Evolutionary conservation across 2,113 vertebrate species (phyloP).

Genomic region (Leuciscus idus): DNA sequence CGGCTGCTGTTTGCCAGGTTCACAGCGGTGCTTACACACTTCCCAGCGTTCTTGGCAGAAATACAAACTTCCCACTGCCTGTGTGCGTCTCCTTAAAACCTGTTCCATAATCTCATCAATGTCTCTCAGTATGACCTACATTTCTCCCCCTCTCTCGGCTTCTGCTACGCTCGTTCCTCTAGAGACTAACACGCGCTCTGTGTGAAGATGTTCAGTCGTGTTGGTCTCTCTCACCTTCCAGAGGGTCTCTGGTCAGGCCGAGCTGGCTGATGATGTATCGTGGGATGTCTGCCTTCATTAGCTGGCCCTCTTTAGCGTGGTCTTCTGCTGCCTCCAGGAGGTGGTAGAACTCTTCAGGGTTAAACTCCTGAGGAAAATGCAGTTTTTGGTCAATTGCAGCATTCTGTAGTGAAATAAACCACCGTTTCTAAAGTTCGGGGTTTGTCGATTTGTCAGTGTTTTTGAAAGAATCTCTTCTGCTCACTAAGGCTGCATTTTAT

Average conservation of each 20-base stretch:
- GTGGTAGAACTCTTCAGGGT: slow-evolving; percentile 99
- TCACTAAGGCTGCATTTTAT: not conserved
- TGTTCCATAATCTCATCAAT: slow-evolving; percentile 6
- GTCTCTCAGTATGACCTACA: slow-evolving; percentile 21
- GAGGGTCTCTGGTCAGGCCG: slow-evolving; percentile 95
- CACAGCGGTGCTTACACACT: slow-evolving; percentile 19
- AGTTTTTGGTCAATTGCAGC: not conserved
- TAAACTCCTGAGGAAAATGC: slow-evolving; percentile 86
- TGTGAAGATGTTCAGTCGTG: not conserved
- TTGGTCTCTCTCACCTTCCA: slow-evolving; percentile 84
- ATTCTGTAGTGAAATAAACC: not conserved
- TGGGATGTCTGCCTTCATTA: slow-evolving; percentile 97
- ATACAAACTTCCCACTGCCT: slow-evolving; percentile 2
- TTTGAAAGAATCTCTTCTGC: not conserved
- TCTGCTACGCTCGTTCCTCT: not conserved
- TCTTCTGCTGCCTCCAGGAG: slow-evolving; percentile 97
- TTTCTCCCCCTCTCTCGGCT: not conserved
- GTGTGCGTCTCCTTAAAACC: slow-evolving; percentile 14
- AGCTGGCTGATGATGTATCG: slow-evolving; percentile 95
- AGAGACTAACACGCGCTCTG: not conserved
- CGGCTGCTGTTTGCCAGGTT: slow-evolving; percentile 21
- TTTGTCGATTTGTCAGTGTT: not conserved
- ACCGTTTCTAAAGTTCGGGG: not conserved
- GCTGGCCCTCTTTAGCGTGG: slow-evolving; percentile 96
- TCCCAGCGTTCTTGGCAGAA: slow-evolving; percentile 12